Conservation (phyloP, 2,113 vertebrate genomes). For the Clarias gariepinus region DNA sequence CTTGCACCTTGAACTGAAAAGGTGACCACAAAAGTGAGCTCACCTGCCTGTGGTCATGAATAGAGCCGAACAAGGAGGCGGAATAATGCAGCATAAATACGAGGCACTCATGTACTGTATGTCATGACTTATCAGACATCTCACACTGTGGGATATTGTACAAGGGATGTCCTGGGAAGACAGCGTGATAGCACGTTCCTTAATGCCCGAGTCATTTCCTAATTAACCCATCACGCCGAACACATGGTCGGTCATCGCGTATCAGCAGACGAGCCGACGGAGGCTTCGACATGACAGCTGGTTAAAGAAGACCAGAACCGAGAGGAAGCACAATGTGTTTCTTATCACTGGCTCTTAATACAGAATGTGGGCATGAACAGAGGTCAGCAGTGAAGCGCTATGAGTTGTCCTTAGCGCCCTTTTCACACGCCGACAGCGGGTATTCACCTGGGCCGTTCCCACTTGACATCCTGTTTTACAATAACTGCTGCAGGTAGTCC, state of each 20-base stretch:
- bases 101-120: not conserved
- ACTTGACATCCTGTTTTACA: constrained; percentile 15
- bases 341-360: constrained; percentile 28
- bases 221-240: constrained; percentile 26
- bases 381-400: not conserved
- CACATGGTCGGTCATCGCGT: constrained; percentile 30
- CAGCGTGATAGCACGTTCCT: constrained; percentile 59
- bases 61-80: not conserved
- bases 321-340: constrained; percentile 32
- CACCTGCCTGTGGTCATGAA: not conserved
- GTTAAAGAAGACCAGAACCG: constrained; percentile 36
- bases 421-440: not conserved
- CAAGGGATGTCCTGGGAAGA: constrained; percentile 57
- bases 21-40: not conserved
- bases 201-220: constrained; percentile 60
- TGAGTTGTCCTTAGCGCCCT: not conserved
- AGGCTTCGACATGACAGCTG: constrained; percentile 5
- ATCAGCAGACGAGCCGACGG: not conserved
- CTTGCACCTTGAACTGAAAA: not conserved
- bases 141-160: constrained; percentile 56
- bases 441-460: not conserved
- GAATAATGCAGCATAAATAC: not conserved
- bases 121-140: constrained; percentile 55
- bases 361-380: not conserved
- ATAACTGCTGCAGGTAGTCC: constrained; percentile 26